Percentiles rank a stretch among this genome's conserved stretches.
Evolutionary conservation across 2,113 vertebrate species (phyloP).

Genomic region (Ceyx melanurus): DNA sequence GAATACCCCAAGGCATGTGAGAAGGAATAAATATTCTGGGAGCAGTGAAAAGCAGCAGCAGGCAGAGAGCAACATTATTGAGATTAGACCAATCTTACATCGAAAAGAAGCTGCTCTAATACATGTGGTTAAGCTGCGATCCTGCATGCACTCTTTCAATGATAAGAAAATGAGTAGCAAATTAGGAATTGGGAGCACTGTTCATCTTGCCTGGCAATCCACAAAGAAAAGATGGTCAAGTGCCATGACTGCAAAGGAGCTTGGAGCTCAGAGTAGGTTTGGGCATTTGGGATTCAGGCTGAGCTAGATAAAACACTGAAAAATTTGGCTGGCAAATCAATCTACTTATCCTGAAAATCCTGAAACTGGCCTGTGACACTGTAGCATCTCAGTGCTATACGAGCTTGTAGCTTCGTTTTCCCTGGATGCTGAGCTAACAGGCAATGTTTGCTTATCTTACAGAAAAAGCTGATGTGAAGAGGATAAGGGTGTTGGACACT

Average conservation of each 20-base stretch:
- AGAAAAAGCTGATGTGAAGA: neutral
- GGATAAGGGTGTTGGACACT: neutral
- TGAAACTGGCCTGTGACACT: neutral
- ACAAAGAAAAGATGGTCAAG: neutral
- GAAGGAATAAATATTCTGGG: neutral
- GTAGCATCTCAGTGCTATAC: neutral
- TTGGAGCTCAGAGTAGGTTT: neutral
- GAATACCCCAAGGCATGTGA: neutral
- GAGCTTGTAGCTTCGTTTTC: neutral
- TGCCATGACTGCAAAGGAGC: neutral
- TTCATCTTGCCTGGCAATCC: neutral
- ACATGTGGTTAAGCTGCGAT: neutral
- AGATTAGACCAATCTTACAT: neutral
- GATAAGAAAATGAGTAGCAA: neutral
- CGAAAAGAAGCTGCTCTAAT: neutral
- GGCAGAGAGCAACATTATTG: accelerated
- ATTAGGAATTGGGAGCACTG: conserved; percentile 5
- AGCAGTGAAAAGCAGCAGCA: neutral
- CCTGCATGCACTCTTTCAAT: neutral
- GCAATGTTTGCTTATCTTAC: neutral
- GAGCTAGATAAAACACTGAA: conserved; percentile 1
- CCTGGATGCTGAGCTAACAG: neutral
- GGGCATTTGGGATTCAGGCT: neutral
- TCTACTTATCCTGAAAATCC: neutral
- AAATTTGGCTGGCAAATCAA: neutral